A percentile compares a stretch with the other conserved stretches of the same genome.
phyloP scores from a whole-genome alignment of 2,797 vertebrate species.

The Heterohyrax brucei region DNA sequence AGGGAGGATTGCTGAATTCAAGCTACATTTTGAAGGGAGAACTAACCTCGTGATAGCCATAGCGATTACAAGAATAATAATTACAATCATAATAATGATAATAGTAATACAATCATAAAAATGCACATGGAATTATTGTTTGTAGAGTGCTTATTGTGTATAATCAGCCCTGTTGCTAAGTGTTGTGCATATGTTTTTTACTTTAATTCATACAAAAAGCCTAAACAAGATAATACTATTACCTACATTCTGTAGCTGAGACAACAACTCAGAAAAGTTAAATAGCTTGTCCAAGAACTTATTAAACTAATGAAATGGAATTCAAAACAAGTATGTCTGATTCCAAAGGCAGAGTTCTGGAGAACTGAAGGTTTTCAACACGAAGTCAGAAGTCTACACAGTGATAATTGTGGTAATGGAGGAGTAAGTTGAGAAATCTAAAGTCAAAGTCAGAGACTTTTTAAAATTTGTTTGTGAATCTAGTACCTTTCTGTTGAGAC shows the following conservation, averaged over 20 bases:
- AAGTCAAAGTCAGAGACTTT: not conserved
- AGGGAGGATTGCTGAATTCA: not conserved
- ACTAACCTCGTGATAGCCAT: not conserved
- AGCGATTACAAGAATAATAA: not conserved
- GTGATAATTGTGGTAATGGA: rapidly evolving
- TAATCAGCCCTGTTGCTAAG: conserved; percentile 65
- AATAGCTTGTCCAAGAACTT: conserved; percentile 24
- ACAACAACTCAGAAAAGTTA: conserved; percentile 67
- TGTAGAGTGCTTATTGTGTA: not conserved
- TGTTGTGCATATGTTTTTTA: conserved; percentile 56
- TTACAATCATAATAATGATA: not conserved
- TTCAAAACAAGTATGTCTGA: not conserved
- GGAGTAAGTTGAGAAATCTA: not conserved
- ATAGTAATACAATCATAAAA: not conserved
- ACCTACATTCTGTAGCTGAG: conserved; percentile 7
- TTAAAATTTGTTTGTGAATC: not conserved
- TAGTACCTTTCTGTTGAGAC: not conserved
- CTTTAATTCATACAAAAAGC: conserved; percentile 69
- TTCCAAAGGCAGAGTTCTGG: not conserved
- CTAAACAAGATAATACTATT: conserved; percentile 72
- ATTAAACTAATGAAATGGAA: not conserved
- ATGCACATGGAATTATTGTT: not conserved
- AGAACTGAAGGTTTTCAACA: not conserved
- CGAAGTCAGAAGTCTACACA: not conserved
- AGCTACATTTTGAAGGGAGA: not conserved